A percentile compares a stretch with the other conserved stretches of the same genome.
These are phyloP conservation scores for Mechanitis messenoides DNA, from an alignment of 2,888 invertebrate species.

Conservation along the genomic window DNA sequence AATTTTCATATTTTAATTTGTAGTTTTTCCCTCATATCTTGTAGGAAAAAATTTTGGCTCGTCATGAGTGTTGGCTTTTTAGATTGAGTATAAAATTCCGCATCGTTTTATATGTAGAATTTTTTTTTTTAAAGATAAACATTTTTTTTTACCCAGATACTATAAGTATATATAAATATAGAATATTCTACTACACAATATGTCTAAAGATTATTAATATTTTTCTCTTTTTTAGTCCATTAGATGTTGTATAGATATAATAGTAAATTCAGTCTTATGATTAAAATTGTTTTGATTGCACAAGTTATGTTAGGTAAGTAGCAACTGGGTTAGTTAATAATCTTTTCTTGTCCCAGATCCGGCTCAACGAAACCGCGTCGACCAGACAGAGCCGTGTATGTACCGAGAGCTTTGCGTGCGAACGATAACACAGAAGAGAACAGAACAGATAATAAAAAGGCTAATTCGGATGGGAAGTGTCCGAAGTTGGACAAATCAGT, in stretches of 20 bases:
- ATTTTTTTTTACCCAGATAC: too few species aligned
- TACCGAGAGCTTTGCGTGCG: constrained; percentile 81
- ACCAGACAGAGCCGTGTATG: constrained; percentile 87
- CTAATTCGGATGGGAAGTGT: constrained; percentile 50
- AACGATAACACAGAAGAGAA: constrained; percentile 40
- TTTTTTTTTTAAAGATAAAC: too few species aligned
- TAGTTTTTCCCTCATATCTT: too few species aligned
- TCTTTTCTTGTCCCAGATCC: constrained; percentile 35
- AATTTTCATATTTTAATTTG: too few species aligned
- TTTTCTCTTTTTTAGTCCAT: not conserved
- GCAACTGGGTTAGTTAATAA: constrained; percentile 12
- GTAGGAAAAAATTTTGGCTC: too few species aligned
- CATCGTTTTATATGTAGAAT: too few species aligned
- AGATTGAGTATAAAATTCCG: too few species aligned
- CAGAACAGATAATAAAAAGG: constrained; percentile 38
- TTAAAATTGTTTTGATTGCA: constrained; percentile 18
- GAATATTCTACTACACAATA: too few species aligned
- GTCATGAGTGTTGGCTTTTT: too few species aligned
- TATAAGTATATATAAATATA: too few species aligned
- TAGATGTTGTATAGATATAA: constrained; percentile 9
- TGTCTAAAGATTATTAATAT: too few species aligned
- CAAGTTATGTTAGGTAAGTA: constrained; percentile 17
- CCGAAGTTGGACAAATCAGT: constrained; percentile 61
- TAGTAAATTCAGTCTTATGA: constrained; percentile 16
- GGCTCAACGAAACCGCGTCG: constrained; percentile 73